These are phyloP conservation scores for Parapristionchus giblindavisi DNA, from an alignment of 2,888 invertebrate species.

Conservation along the genomic window DNA sequence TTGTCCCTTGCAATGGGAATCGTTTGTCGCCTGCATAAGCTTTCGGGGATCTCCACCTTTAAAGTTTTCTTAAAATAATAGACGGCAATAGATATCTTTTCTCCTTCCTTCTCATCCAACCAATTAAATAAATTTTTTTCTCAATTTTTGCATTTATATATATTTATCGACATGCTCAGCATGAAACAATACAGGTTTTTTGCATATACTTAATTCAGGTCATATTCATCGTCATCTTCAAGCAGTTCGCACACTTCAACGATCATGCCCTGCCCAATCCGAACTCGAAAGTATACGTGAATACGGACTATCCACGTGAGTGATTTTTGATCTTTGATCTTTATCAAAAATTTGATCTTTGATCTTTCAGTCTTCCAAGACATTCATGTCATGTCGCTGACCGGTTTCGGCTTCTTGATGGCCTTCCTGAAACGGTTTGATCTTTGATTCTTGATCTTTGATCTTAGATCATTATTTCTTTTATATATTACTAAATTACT, in stretches of 20 bases:
- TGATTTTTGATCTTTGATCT: not conserved
- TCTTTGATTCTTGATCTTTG: not conserved
- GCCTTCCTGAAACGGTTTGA: conserved; percentile 60
- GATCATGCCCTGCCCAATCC: conserved; percentile 57
- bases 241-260: conserved; percentile 59
- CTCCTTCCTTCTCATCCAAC: too few species aligned
- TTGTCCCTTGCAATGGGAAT: too few species aligned
- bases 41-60: too few species aligned
- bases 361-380: conserved; percentile 64
- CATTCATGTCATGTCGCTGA: conserved; percentile 68
- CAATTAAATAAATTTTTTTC: too few species aligned
- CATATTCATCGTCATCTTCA: conserved; percentile 60
- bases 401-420: conserved; percentile 68
- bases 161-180: too few species aligned
- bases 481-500: not conserved
- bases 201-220: conserved; percentile 26
- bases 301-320: conserved; percentile 37
- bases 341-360: not conserved
- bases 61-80: too few species aligned
- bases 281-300: conserved; percentile 23
- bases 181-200: too few species aligned
- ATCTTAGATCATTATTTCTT: not conserved
- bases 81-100: too few species aligned
- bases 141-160: too few species aligned
- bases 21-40: too few species aligned